A percentile compares a stretch with the other conserved stretches of the same genome.
Evolutionary conservation across 2,113 vertebrate species (phyloP).

Genomic region (Ceyx margarethae): DNA sequence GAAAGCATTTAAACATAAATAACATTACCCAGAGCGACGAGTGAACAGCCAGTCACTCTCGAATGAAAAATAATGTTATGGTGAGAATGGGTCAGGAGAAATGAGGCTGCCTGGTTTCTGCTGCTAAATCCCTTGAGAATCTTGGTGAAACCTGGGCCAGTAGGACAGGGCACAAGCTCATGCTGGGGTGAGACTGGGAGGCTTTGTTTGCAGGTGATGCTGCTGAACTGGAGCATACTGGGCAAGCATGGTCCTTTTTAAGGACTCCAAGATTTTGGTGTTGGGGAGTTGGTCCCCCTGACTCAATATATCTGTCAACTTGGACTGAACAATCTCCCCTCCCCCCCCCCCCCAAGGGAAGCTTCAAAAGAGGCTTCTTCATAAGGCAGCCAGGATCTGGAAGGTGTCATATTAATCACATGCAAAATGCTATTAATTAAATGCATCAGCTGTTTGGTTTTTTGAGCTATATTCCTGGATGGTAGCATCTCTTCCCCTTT

Average conservation of each 20-base stretch:
- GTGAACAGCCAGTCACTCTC: background rate
- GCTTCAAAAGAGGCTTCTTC: background rate
- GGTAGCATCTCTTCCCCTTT: background rate
- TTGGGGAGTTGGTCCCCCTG: background rate
- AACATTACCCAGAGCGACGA: constrained; percentile 56
- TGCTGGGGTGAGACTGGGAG: background rate
- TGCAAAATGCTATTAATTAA: background rate
- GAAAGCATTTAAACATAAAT: constrained; percentile 67
- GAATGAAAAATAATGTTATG: constrained; percentile 29
- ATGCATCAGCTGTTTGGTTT: background rate
- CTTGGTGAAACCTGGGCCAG: background rate
- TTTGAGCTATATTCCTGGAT: background rate
- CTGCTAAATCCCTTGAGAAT: background rate
- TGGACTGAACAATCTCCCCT: background rate
- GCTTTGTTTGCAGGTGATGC: fast-evolving
- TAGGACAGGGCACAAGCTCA: background rate
- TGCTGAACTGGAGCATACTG: background rate
- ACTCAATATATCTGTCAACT: background rate
- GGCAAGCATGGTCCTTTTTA: background rate
- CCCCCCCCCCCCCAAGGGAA: background rate
- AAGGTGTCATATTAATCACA: background rate
- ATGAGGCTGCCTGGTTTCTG: background rate
- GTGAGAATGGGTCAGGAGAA: constrained; percentile 26
- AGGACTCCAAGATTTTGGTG: background rate
- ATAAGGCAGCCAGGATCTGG: background rate